A percentile compares a stretch with the other conserved stretches of the same genome.
phyloP scores from a whole-genome alignment of 2,113 vertebrate genomes.

The Misgurnus anguillicaudatus region DNA sequence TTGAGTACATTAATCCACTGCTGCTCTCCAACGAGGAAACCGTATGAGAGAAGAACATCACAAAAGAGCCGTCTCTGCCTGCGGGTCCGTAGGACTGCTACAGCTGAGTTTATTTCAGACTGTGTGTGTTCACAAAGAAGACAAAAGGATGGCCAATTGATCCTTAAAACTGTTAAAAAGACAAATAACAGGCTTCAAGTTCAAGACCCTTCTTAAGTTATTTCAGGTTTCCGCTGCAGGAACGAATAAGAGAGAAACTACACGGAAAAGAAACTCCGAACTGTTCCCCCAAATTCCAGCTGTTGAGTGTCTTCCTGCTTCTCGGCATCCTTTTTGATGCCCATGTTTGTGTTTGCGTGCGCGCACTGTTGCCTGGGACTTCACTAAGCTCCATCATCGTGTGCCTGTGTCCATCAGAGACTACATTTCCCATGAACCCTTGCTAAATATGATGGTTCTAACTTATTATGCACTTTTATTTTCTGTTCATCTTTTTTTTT shows the following conservation, averaged over 20 bases:
- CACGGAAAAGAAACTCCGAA: slow-evolving; percentile 47
- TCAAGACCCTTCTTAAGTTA: neutral
- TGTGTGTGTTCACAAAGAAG: neutral
- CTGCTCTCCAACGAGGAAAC: slow-evolving; percentile 93
- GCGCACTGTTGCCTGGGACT: slow-evolving; percentile 40
- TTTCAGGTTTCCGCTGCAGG: slow-evolving; percentile 25
- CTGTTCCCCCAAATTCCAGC: slow-evolving; percentile 63
- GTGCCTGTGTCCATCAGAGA: slow-evolving; percentile 62
- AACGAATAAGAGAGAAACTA: slow-evolving; percentile 49
- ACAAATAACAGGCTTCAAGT: slow-evolving; percentile 9
- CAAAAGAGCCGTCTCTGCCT: slow-evolving; percentile 10
- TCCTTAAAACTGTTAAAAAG: slow-evolving; percentile 19
- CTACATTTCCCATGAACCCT: slow-evolving; percentile 66
- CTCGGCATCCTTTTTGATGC: slow-evolving; percentile 29
- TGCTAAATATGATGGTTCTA: slow-evolving; percentile 68
- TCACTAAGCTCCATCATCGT: slow-evolving; percentile 54
- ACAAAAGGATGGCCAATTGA: neutral
- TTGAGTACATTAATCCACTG: slow-evolving; percentile 97
- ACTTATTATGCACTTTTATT: slow-evolving; percentile 74
- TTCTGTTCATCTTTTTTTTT: slow-evolving; percentile 55
- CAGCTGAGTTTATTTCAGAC: slow-evolving; percentile 26
- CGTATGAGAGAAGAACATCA: slow-evolving; percentile 79
- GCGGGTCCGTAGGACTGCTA: slow-evolving; percentile 11
- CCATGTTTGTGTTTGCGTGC: neutral
- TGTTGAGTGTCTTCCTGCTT: slow-evolving; percentile 72